Base-by-base conservation (phyloP, 2,888 invertebrate genomes). In the Brachycybe producta region DNA sequence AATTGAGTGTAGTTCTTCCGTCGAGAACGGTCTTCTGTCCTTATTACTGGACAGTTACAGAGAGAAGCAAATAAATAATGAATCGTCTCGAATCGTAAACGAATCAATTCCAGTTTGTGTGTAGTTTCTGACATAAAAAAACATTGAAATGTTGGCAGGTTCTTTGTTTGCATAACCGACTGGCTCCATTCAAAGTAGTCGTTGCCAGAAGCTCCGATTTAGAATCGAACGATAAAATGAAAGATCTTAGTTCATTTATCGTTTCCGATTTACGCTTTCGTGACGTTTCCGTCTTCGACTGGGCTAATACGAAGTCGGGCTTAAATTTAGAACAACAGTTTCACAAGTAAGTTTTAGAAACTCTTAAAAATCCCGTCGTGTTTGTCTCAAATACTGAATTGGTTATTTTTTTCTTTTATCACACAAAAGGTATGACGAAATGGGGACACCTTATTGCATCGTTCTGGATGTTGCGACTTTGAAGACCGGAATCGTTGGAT, bases 381-480 rank as follows among this genome's bases (percentile, higher is more conserved):
- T n/a, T n/a, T n/a, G n/a, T n/a, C n/a, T n/a, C n/a, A n/a, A n/a
- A n/a, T n/a, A n/a, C n/a, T n/a, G n/a, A n/a, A n/a, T n/a, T 13
- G 1, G 3, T 42, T 13, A 1, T 2, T 4, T 13, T 26, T 24
- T 23, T 42, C 27, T 27, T 34, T 45, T 24, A n/a, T 41, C 34
- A 30, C 24, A 15, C 39, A 42, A 57, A 17, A 72, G 73, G 54
- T 72, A 71, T 63, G 77, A 78, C 61, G 67, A 71, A 57, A 61
- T 79, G 49, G 85, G 84, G 1, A 73, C 86, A 7, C 80, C 82
- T 5, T 87, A 82, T 62, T 78, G 77, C 30, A 72, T 84, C 46
- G 68, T 81, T n/a, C 66, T 90, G 17, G 73, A 76, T 61, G 76
- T 78, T 52, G 69, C 70, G 17, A 80, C 82, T 13, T 69, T 86